Evolutionary conservation across 1,140 invertebrate genomes (phyloP).

Genomic region (Heliconius congener): DNA sequence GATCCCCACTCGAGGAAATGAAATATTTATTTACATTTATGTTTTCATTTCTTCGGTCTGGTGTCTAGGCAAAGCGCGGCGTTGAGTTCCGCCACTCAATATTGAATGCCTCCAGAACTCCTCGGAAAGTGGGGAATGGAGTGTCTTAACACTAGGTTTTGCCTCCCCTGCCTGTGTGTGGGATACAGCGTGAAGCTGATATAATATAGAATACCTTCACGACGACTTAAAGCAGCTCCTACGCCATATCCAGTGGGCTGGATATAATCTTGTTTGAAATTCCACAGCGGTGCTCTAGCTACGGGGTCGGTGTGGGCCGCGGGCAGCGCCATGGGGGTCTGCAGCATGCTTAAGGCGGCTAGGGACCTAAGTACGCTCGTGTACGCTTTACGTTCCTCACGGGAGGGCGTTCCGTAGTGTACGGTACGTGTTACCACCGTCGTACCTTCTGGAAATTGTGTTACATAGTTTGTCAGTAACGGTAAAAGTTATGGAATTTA

Average conservation of each 20-base stretch:
- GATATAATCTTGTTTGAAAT: constrained; percentile 89
- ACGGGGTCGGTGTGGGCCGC: constrained; percentile 88
- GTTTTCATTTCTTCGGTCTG: too few species aligned
- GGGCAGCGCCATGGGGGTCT: constrained; percentile 85
- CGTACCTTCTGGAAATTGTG: constrained; percentile 87
- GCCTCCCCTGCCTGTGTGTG: too few species aligned
- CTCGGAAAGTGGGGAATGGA: too few species aligned
- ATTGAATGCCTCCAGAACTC: too few species aligned
- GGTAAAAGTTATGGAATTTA: too few species aligned
- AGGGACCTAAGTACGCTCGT: constrained; percentile 94
- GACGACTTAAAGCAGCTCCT: constrained; percentile 91
- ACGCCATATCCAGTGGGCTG: constrained; percentile 96
- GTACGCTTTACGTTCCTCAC: constrained; percentile 90
- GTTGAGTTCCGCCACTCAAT: too few species aligned
- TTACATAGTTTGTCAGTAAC: background rate
- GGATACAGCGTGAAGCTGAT: too few species aligned
- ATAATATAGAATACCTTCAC: constrained; percentile 85
- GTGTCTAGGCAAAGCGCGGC: too few species aligned
- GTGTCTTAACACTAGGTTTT: too few species aligned
- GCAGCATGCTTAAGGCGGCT: constrained; percentile 87
- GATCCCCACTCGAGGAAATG: too few species aligned
- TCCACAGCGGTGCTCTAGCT: constrained; percentile 91
- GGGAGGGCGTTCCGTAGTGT: constrained; percentile 91
- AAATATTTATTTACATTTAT: too few species aligned
- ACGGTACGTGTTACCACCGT: constrained; percentile 96